These are phyloP conservation scores for Phoeniculus purpureus DNA, from an alignment of 2,797 vertebrate genomes.

Conservation along the genomic window DNA sequence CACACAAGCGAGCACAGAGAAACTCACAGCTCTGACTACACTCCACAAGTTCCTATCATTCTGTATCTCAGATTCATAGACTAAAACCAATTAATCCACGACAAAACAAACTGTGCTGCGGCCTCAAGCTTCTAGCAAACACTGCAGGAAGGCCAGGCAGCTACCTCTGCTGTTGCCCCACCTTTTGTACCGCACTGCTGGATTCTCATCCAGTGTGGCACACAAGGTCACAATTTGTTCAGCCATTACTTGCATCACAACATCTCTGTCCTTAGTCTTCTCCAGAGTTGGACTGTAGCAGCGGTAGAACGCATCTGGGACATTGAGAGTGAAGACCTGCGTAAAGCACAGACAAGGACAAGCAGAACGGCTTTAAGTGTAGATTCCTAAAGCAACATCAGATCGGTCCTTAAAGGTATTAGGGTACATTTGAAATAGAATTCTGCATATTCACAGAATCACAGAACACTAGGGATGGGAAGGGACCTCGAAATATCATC, in stretches of 20 bases:
- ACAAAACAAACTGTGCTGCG: neutral
- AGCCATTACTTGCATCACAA: slow-evolving; percentile 84
- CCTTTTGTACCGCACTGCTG: slow-evolving; percentile 92
- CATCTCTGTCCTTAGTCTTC: slow-evolving; percentile 79
- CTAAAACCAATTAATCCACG: neutral
- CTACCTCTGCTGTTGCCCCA: slow-evolving; percentile 38
- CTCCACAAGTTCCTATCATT: neutral
- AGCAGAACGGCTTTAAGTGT: neutral
- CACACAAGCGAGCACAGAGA: neutral
- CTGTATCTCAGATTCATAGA: neutral
- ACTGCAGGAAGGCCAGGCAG: neutral
- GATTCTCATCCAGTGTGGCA: slow-evolving; percentile 93
- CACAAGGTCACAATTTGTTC: slow-evolving; percentile 94
- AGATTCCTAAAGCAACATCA: neutral
- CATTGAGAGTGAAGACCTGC: slow-evolving; percentile 91
- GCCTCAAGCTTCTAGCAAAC: neutral
- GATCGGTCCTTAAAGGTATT: neutral
- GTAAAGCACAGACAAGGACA: neutral
- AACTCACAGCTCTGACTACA: neutral
- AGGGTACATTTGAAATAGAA: neutral
- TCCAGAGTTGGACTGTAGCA: slow-evolving; percentile 85
- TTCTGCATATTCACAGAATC: neutral
- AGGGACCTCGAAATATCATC: too few relatives aligned
- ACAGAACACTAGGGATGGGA: too few relatives aligned
- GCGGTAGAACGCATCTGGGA: slow-evolving; percentile 88